Base-by-base conservation (phyloP, 2,797 vertebrate genomes). In the Malacoctenus gilli region DNA sequence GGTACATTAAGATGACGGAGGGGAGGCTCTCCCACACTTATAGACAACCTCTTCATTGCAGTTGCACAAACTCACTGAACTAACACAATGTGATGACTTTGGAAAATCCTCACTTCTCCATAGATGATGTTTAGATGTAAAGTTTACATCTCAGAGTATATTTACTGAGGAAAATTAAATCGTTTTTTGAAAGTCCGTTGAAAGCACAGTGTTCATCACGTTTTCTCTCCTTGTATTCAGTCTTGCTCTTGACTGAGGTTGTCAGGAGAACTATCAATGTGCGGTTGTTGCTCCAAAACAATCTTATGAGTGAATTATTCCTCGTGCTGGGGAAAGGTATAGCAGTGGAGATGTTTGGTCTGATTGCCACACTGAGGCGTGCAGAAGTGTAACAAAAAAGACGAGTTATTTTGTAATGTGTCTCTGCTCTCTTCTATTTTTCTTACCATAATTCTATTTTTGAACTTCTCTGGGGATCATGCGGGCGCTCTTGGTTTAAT, bases 231-330 rank as follows among this genome's bases (percentile, higher is more conserved):
- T 69, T 48, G 6, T 68, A 58, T 69, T 62, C 5, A n/a, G 3
- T 48, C 4, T 8, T 38, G 3, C 48, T 43, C 39, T 46, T 50
- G 31, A 47, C 12, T 48, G 44, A 75, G 57, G 68, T 77, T 75
- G 52, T 68, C 52, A 62, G 78, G 78, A 79, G 54, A 85, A 68
- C 68, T 65, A 39, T 60, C 72, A 37, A 60, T 52, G 57, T 36
- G 51, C 48, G 8, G 22, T 64, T 44, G 34, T 56, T 41, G 56
- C 21, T 68, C 13, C 15, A 72, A 46, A 72, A 63, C 52, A 62
- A 71, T 55, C 57, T 63, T 8, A 43, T 60, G 15, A 58, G 59
- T 72, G 22, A 74, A 61, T 50, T 38, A 75, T 74, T 55, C 40
- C 58, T 38, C 18, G 30, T 52, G 41, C 54, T 6, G 5, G 22